Evolutionary conservation across 2,113 vertebrate species (phyloP).

Genomic region (Psilopsiagon aymara): DNA sequence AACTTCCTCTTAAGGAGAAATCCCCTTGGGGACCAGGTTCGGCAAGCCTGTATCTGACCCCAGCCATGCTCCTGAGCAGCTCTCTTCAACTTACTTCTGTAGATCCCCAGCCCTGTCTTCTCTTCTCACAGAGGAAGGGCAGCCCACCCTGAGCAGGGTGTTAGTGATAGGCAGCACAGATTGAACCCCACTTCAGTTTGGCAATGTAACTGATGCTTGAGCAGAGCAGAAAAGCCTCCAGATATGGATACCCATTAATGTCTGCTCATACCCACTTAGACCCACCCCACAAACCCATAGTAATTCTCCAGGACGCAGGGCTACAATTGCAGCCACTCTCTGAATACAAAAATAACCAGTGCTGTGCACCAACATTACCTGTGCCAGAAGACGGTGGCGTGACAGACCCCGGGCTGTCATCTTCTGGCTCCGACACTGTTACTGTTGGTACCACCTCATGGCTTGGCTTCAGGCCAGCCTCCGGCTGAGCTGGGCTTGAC

Average conservation of each 20-base stretch:
- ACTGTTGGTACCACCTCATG: conserved; percentile 89
- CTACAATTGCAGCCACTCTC: background rate
- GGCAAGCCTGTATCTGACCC: background rate
- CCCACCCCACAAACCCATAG: background rate
- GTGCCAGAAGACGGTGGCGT: conserved; percentile 90
- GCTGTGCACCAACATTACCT: conserved; percentile 60
- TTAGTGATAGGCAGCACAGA: background rate
- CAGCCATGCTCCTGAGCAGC: fast-evolving
- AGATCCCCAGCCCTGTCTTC: background rate
- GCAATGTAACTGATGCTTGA: background rate
- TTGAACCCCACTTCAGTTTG: fast-evolving
- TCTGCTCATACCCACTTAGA: background rate
- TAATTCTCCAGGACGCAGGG: fast-evolving
- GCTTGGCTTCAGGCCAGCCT: conserved; percentile 85
- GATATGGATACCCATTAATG: fast-evolving
- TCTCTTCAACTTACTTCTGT: background rate
- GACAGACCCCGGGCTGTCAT: conserved; percentile 90
- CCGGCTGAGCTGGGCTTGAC: conserved; percentile 58
- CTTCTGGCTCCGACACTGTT: conserved; percentile 94
- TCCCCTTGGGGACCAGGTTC: background rate
- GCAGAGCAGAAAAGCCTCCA: background rate
- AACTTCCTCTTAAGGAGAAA: background rate
- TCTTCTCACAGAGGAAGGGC: background rate
- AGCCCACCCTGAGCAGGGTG: background rate
- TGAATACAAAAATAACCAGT: background rate